phyloP scores from a whole-genome alignment of 2,888 invertebrate genomes.

The Mythimna albipuncta region DNA sequence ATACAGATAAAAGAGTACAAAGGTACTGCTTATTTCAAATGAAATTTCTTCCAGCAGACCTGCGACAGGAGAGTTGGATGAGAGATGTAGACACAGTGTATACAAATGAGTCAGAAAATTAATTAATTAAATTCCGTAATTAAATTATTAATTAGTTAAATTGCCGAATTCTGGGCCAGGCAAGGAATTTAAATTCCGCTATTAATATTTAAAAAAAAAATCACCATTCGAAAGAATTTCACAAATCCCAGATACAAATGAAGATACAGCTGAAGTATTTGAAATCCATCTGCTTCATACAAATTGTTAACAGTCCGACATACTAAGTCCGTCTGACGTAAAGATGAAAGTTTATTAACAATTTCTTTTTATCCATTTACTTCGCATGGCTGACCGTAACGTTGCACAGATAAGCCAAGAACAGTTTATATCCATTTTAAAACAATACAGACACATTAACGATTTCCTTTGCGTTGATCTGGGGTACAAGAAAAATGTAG shows the following conservation, averaged over 20 bases:
- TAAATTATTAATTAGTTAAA: no score
- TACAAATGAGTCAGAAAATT: no score
- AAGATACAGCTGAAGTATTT: conserved; percentile 11
- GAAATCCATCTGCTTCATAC: conserved; percentile 5
- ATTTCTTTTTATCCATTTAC: conserved; percentile 60
- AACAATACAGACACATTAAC: conserved; percentile 50
- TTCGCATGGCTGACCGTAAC: conserved; percentile 47
- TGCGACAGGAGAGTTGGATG: no score
- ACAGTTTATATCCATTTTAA: conserved; percentile 51
- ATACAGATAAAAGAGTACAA: no score
- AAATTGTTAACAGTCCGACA: conserved; percentile 24
- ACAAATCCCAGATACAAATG: neutral
- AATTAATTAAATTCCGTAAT: no score
- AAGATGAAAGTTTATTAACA: conserved; percentile 60
- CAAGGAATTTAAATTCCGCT: no score
- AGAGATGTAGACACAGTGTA: no score
- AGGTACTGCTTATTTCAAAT: no score
- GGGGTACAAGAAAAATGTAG: conserved; percentile 31
- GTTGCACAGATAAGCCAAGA: conserved; percentile 46
- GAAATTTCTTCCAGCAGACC: no score
- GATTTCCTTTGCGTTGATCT: conserved; percentile 50
- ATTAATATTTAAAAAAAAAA: neutral
- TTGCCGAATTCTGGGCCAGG: no score
- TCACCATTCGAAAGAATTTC: neutral
- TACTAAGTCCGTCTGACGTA: conserved; percentile 22